These are phyloP conservation scores for Dyspetes luteomarginatus DNA, from an alignment of 2,888 invertebrate genomes.

Conservation along the genomic window DNA sequence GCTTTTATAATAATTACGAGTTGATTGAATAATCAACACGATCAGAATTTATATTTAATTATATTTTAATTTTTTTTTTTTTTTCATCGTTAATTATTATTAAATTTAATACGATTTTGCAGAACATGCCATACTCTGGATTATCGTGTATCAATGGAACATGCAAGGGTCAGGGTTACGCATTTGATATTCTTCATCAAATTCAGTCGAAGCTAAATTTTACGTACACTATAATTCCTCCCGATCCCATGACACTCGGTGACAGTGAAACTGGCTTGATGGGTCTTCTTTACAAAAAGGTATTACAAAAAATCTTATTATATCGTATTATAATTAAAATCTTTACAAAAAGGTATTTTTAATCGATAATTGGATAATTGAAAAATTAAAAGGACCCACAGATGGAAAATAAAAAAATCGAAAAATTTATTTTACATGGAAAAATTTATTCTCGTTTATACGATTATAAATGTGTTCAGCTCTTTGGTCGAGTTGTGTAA, in stretches of 20 bases:
- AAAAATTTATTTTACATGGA: too few relatives aligned
- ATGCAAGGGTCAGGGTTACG: constrained; percentile 87
- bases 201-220: constrained; percentile 89
- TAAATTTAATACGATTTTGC: constrained; percentile 19
- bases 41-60: background rate
- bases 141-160: constrained; percentile 84
- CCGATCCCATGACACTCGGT: constrained; percentile 87
- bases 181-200: constrained; percentile 89
- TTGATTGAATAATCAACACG: background rate
- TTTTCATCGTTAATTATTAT: background rate
- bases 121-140: constrained; percentile 82
- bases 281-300: constrained; percentile 86
- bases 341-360: too few relatives aligned
- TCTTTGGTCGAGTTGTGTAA: too few relatives aligned
- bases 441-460: too few relatives aligned
- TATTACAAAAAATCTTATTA: too few relatives aligned
- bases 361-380: too few relatives aligned
- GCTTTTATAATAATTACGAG: background rate
- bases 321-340: too few relatives aligned
- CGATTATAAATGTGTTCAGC: too few relatives aligned
- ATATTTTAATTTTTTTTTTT: background rate
- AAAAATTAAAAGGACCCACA: too few relatives aligned
- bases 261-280: constrained; percentile 86
- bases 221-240: constrained; percentile 88
- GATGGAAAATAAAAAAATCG: too few relatives aligned